Conservation (phyloP, 2,888 invertebrate genomes). For the Cheilosia variabilis region DNA sequence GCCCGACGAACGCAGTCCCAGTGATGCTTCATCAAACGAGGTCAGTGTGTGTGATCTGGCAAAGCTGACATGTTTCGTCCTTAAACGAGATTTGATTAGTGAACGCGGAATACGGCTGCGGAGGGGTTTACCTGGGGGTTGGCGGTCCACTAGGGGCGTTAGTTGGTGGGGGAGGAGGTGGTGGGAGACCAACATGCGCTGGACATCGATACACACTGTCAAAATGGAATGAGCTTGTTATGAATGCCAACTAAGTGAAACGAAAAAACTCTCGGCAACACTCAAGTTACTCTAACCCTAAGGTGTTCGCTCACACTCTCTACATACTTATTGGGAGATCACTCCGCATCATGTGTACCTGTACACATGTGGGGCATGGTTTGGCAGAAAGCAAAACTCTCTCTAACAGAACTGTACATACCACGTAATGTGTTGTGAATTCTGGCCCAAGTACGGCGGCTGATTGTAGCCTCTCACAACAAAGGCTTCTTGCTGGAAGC, state of each 20-base stretch:
- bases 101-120: not conserved
- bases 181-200: slow-evolving; percentile 85
- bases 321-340: slow-evolving; percentile 26
- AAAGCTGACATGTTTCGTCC: slow-evolving; percentile 95
- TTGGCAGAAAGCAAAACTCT: slow-evolving; percentile 60
- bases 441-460: slow-evolving; percentile 81
- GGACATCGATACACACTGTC: slow-evolving; percentile 84
- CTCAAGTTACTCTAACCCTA: slow-evolving; percentile 15
- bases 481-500: slow-evolving; percentile 73
- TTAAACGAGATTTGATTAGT: slow-evolving; percentile 78
- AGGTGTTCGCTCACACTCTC: slow-evolving; percentile 23
- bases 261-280: not conserved
- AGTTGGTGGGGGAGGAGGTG: slow-evolving; percentile 86
- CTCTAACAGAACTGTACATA: slow-evolving; percentile 74
- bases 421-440: slow-evolving; percentile 81
- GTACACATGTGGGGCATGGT: slow-evolving; percentile 32
- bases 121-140: slow-evolving; percentile 79
- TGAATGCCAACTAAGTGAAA: not conserved
- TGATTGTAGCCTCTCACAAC: slow-evolving; percentile 69
- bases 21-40: slow-evolving; percentile 89
- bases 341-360: slow-evolving; percentile 39
- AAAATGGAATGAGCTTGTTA: slow-evolving; percentile 36
- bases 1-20: slow-evolving; percentile 83
- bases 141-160: slow-evolving; percentile 84
- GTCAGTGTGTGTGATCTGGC: slow-evolving; percentile 94